Evolutionary conservation across 2,113 vertebrate genomes (phyloP).

Genomic region (Zosterops borbonicus): DNA sequence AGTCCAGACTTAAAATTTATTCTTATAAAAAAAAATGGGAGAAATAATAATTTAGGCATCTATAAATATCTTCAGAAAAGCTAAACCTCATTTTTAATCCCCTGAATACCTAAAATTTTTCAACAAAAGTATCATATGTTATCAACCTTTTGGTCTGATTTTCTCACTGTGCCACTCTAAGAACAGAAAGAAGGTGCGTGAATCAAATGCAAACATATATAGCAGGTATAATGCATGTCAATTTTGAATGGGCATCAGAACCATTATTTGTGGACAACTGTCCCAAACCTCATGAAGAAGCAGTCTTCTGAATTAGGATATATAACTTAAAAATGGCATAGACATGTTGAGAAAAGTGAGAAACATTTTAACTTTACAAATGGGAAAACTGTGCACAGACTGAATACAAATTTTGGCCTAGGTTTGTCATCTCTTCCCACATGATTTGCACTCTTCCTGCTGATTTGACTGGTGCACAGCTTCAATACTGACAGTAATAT

Average conservation of each 20-base stretch:
- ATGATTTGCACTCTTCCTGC: neutral
- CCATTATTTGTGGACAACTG: neutral
- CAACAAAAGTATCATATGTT: rapidly evolving
- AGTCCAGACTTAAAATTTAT: neutral
- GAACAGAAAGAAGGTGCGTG: neutral
- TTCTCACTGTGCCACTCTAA: neutral
- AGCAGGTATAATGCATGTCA: neutral
- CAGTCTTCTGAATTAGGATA: neutral
- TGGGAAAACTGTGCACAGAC: neutral
- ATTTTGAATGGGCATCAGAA: neutral
- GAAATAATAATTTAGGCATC: neutral
- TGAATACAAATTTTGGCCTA: neutral
- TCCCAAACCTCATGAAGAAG: neutral
- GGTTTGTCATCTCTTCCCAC: neutral
- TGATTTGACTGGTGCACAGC: rapidly evolving
- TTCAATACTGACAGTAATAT: neutral
- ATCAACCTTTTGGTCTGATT: neutral
- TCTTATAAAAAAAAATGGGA: neutral
- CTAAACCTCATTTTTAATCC: neutral
- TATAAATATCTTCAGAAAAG: neutral
- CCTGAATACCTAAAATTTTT: neutral
- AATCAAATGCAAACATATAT: neutral
- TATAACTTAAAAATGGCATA: neutral
- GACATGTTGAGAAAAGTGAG: neutral
- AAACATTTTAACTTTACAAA: rapidly evolving